Evolutionary conservation across 2,888 invertebrate species (phyloP), one percentile per base, ranked within the genome.

Genomic region (Cacoxenus indagator): DNA sequence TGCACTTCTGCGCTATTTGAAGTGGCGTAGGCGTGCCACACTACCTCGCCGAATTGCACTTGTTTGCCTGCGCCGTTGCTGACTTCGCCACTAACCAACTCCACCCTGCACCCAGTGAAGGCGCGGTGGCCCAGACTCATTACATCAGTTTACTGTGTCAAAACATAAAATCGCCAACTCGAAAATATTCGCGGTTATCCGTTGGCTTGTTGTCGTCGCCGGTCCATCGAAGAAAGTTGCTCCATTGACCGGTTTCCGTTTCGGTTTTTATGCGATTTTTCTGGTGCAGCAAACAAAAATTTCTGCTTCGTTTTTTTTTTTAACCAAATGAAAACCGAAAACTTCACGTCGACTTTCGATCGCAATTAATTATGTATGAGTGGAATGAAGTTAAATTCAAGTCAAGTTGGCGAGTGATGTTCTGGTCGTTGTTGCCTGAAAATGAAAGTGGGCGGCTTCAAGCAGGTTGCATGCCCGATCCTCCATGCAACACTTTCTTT

Each of bases 121-220:
- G n/a, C n/a, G n/a, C n/a, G n/a, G n/a, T n/a, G n/a, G n/a, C n/a
- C n/a, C 76, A 70, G 67, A 75, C 78, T 45, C 83, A 77, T 80
- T 80, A 84, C 80, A 83, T 81, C 80, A 81, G 80, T 84, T 81
- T 83, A 81, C 83, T 81, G 82, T 81, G 80, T 81, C 80, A 81
- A 79, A 83, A 62, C 31, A 43, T 51, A 51, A 62, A 62, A 62
- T 43, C 26, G 45, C 45, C 37, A 37, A 59, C 24, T 17, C 59
- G 31, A 59, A 31, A 31, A 11, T 26, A 3, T 8, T 19, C 14
- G 54, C 24, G 14, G 19, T 19, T 19, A n/a, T n/a, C n/a, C n/a
- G n/a, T n/a, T n/a, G n/a, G n/a, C 22, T 24, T 54, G 19, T 24
- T 22, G 51, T 5, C 27, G 14, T 22, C n/a, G 29, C 31, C 59